Base-by-base conservation (phyloP, 2,888 invertebrate genomes). In the Microctonus hyperodae region DNA sequence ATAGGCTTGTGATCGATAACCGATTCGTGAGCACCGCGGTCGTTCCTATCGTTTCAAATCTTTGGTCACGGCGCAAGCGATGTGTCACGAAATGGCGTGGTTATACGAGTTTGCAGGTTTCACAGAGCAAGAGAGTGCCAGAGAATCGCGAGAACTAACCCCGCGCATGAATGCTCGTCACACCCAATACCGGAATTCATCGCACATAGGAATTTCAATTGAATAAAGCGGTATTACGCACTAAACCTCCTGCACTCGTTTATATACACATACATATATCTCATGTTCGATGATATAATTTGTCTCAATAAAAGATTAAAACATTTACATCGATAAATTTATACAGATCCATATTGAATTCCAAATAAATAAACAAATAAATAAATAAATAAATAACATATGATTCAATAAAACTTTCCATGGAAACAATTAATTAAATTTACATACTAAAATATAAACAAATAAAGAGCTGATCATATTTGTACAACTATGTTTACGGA, bases 111-210 rank as follows among this genome's bases (percentile, higher is more conserved):
- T 53, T 9, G 20, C 40, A 53, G 51, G 44, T 64, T 33, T 48
- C 31, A 22, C 40, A 40, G 31, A 11, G 35, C n/a, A 22, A 23
- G 53, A 35, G 51, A 37, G 37, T 55, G 59, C 50, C 50, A 31
- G 50, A 64, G 44, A 60, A 25, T 40, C 50, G 57, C 59, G 20
- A 22, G 40, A 65, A 25, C 23, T 22, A 25, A 31, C 23, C 37
- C 44, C 59, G 40, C 59, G 59, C 59, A 59, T 59, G 44, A 65
- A 62, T n/a, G 31, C 58, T 23, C 58, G 64, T 65, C 64, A 65
- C 64, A 65, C 64, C 64, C 64, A 65, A 65, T 65, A 50, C 64
- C 57, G 33, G 58, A 51, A 65, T 65, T 65, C 64, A 65, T 65
- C 31, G 60, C 59, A 53, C 59, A 65, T 31, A 60, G 60, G 51